Evolutionary conservation across 2,888 invertebrate genomes (phyloP).

Genomic region (Teleogryllus oceanicus): DNA sequence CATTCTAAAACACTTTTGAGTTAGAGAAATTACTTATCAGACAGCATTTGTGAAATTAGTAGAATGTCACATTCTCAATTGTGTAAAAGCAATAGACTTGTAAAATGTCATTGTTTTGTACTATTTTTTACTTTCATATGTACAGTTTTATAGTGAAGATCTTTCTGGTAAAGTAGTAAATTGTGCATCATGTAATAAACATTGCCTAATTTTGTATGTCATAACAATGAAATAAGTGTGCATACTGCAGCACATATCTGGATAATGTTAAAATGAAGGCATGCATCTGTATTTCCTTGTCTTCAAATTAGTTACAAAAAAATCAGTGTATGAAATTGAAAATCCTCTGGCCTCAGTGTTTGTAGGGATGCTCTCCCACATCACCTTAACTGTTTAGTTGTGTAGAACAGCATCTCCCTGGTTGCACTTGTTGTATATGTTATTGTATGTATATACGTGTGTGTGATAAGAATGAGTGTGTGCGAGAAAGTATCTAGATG

Average conservation of each 20-base stretch:
- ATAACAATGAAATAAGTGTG: background rate
- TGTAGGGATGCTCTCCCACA: background rate
- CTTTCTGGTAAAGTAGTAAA: constrained; percentile 6
- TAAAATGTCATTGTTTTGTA: background rate
- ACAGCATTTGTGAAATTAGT: background rate
- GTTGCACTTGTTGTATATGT: constrained; percentile 9
- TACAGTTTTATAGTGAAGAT: background rate
- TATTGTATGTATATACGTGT: constrained; percentile 18
- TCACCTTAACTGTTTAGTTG: background rate
- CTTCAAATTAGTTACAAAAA: background rate
- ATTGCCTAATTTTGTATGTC: constrained; percentile 6
- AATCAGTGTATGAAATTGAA: background rate
- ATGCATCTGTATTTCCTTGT: background rate
- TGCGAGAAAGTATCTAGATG: background rate
- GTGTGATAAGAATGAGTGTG: background rate
- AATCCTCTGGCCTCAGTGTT: background rate
- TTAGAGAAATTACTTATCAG: too few species aligned
- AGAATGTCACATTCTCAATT: background rate
- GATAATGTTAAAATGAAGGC: background rate
- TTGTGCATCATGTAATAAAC: background rate
- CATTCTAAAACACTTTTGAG: too few species aligned
- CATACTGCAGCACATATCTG: background rate
- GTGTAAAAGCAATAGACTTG: constrained; percentile 1
- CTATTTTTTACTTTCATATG: background rate
- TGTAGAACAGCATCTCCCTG: background rate